Conservation (phyloP, 2,797 vertebrate genomes). For the Mallotus villosus region DNA sequence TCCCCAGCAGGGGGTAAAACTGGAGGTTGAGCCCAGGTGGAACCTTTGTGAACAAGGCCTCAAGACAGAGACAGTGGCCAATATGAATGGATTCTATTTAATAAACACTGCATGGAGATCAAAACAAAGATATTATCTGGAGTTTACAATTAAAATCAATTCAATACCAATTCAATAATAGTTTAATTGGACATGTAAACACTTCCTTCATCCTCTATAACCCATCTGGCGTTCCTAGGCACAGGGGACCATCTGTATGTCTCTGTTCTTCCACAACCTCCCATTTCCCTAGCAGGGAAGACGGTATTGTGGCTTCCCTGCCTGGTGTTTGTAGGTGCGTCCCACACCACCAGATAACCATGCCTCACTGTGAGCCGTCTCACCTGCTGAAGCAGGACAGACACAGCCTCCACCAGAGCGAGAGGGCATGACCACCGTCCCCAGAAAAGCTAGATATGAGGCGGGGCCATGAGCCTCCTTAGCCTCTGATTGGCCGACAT, state of each 20-base stretch:
- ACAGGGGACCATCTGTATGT: slow-evolving; percentile 45
- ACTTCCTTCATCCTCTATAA: background rate
- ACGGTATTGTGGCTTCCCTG: slow-evolving; percentile 73
- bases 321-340: slow-evolving; percentile 72
- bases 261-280: slow-evolving; percentile 57
- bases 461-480: slow-evolving; percentile 46
- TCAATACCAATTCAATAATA: background rate
- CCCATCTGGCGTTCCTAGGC: slow-evolving; percentile 43
- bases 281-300: slow-evolving; percentile 64
- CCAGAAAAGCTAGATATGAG: slow-evolving; percentile 19
- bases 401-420: slow-evolving; percentile 40
- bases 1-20: slow-evolving; percentile 27
- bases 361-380: slow-evolving; percentile 69
- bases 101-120: too few species aligned
- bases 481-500: slow-evolving; percentile 49
- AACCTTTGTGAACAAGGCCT: slow-evolving; percentile 4
- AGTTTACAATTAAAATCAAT: background rate
- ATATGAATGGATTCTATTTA: too few species aligned
- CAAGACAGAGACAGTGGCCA: background rate
- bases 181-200: background rate
- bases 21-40: slow-evolving; percentile 32
- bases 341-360: slow-evolving; percentile 71
- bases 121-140: too few species aligned
- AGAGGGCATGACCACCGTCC: background rate
- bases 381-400: slow-evolving; percentile 67